These are phyloP conservation scores for Pseudomyrmex dendroicus DNA, from an alignment of 1,140 invertebrate genomes.

Conservation along the genomic window DNA sequence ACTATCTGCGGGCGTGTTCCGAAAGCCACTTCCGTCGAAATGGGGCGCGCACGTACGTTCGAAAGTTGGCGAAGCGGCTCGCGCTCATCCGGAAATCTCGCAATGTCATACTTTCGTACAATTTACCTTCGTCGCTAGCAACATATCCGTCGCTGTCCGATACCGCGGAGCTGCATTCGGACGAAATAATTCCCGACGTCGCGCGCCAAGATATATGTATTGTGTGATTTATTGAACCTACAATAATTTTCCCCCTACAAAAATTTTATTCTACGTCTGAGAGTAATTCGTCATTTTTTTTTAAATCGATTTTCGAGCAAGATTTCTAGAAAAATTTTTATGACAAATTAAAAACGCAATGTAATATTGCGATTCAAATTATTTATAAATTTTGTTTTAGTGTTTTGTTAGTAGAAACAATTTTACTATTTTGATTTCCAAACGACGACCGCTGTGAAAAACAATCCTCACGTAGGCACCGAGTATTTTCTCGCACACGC, in stretches of 20 bases:
- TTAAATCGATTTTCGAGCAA: not conserved
- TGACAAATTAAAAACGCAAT: too few species aligned
- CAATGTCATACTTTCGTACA: conserved; percentile 28
- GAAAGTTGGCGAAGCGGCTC: conserved; percentile 36
- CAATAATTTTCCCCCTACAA: not conserved
- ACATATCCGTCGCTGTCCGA: conserved; percentile 1
- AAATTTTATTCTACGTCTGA: not conserved
- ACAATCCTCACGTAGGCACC: conserved; percentile 7
- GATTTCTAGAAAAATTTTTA: not conserved
- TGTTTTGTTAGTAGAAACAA: too few species aligned
- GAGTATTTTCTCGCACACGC: conserved; percentile 8
- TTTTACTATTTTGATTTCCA: too few species aligned
- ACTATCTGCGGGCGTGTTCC: conserved; percentile 39
- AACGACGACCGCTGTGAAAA: not conserved
- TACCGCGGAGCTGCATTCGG: conserved; percentile 5
- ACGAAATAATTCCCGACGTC: conserved; percentile 12
- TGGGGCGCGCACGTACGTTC: conserved; percentile 16
- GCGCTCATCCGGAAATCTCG: conserved; percentile 49
- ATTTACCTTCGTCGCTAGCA: conserved; percentile 8
- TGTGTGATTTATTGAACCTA: not conserved
- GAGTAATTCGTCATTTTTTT: not conserved
- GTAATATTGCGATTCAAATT: too few species aligned
- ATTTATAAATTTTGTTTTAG: too few species aligned
- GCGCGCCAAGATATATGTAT: not conserved
- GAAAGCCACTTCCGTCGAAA: conserved; percentile 47